Evolutionary conservation across 1,140 invertebrate species (phyloP).

Genomic region (Platorchestia sp.): DNA sequence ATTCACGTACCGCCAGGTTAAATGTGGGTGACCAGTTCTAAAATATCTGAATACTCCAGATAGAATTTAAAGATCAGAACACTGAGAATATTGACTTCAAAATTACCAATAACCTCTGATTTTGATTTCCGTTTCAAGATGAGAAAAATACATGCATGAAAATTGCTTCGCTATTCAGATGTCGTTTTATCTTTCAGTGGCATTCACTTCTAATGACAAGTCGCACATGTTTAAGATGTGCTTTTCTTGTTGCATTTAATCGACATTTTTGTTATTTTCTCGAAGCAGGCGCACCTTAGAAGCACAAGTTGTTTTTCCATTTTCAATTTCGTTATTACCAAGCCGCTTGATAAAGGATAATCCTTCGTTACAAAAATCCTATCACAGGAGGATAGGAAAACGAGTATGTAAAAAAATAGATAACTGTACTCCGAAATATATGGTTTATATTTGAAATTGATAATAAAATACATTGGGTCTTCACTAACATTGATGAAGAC

Average conservation of each 20-base stretch:
- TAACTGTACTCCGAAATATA: slow-evolving; percentile 50
- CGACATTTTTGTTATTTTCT: background rate
- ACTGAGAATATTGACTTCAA: background rate
- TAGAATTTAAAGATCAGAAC: background rate
- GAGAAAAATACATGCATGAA: too few relatives aligned
- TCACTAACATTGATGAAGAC: slow-evolving; percentile 46
- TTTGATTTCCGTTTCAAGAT: too few relatives aligned
- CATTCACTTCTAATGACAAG: background rate
- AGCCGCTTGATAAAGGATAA: background rate
- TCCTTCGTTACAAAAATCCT: background rate
- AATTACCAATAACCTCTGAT: background rate
- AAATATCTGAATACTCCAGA: background rate
- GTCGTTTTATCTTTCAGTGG: background rate
- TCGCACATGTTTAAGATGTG: background rate
- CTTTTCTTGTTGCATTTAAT: background rate
- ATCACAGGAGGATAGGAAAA: slow-evolving; percentile 36
- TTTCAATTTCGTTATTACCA: background rate
- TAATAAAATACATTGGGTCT: slow-evolving; percentile 51
- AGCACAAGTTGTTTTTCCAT: background rate
- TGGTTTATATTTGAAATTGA: slow-evolving; percentile 49
- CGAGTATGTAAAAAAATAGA: slow-evolving; percentile 46
- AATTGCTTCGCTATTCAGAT: too few relatives aligned
- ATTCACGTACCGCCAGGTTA: background rate
- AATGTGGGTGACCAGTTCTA: background rate
- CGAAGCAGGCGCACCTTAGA: background rate